Base-by-base conservation (phyloP, 2,888 invertebrate species). In the Micoletzkya japonica region DNA sequence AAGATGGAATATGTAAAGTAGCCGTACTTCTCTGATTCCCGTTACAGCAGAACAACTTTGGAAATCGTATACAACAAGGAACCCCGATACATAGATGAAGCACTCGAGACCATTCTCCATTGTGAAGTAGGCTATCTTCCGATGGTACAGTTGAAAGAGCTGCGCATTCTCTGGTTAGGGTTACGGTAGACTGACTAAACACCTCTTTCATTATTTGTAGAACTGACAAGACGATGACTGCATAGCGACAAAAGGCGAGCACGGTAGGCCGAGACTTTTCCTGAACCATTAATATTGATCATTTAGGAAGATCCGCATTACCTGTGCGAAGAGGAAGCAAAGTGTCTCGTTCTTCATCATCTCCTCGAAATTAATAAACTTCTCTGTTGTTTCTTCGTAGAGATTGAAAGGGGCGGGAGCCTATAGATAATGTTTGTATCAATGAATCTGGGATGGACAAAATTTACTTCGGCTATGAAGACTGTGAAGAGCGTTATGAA, bases 11-110 rank as follows among this genome's bases (percentile, higher is more conserved):
- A n/a, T n/a, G n/a, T n/a, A n/a, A n/a, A n/a, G n/a, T n/a, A n/a
- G n/a, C n/a, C 56, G 7, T 24, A 54, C 56, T 24, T 26, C 26
- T 54, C 56, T 54, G 7, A 54, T 54, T 54, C 56, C 56, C 10
- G 56, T 54, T 10, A 10, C 14, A 10, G 24, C 24, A 17, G 56
- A 54, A 24, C 56, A 54, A 20, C n/a, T 24, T 20, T 10, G 7
- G 24, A 17, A 24, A 26, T 54, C 56, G 24, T 17, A 10, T 17
- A 54, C 56, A 20, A 54, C 56, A 7, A 54, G 7, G 7, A 54
- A 24, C 7, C 7, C 56, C 10, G 17, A 17, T 10, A 54, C n/a
- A 24, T 54, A 54, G 24, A 54, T 54, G 56, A 54, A 24, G 56
- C n/a, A 24, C n/a, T 54, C 56, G 14, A 54, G n/a, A 17, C 7